Base-by-base conservation (phyloP, 2,888 invertebrate genomes). In the Drosophila prolongata region DNA sequence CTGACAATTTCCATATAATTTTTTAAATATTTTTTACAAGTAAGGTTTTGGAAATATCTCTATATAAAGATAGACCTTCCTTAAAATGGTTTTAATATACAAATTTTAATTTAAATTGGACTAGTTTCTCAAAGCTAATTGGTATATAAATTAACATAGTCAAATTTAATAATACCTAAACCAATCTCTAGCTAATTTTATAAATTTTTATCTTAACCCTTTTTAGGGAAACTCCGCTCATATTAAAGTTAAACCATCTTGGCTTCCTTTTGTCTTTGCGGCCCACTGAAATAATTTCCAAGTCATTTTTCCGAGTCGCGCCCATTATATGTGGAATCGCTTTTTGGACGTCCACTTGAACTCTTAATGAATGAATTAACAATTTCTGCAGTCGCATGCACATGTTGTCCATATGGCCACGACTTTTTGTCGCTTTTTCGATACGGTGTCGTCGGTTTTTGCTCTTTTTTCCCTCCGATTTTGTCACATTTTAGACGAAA, bases 401-500 rank as follows among this genome's bases (percentile, higher is more conserved):
- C 57, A 71, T 71, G 75, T 30, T 75, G 67, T 57, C 75, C 71
- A 71, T n/a, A 75, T 71, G 70, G 54, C 34, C 30, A 47, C 58
- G 40, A 56, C 40, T 49, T 64, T 27, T 27, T 44, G 55, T 56
- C 34, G 24, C 8, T 44, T 60, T 60, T 60, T 60, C 30, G 58
- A 58, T 60, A 61, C 37, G 60, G 52, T 53, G 56, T 53, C 42
- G 58, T 68, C 34, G 46, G 61, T 57, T 71, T 57, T 53, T 47
- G 52, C 13, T 59, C 16, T 61, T 44, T 37, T 27, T 47, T 47
- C 19, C 16, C 27, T 44, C 47, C 34, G 35, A 62, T 64, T 54
- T 80, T 67, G 74, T 68, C 60, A 61, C 73, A 76, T 79, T 76
- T 85, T 57, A 52, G 67, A 68, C 62, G 62, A 58, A 72, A 79